Conservation (phyloP, 2,113 vertebrate species). For the Psammodynastes pulverulentus region DNA sequence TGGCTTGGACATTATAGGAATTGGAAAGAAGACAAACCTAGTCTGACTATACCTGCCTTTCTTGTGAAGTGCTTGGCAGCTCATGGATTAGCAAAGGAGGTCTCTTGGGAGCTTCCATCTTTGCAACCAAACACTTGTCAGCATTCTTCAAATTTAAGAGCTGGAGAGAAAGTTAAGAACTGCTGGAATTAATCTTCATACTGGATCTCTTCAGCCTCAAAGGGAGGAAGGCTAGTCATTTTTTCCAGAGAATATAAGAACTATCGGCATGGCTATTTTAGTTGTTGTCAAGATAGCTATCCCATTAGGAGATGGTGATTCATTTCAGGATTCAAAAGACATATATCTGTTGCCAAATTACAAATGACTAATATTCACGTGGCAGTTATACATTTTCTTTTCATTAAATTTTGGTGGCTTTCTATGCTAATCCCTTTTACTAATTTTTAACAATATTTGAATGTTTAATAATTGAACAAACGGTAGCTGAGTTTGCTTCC, state of each 20-base stretch:
- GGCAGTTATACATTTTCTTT: not conserved
- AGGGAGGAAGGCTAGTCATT: not conserved
- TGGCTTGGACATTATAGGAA: not conserved
- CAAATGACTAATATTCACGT: not conserved
- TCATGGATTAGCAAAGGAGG: not conserved
- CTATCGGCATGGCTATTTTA: not conserved
- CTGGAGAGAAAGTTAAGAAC: not conserved
- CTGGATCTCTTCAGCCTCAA: not conserved
- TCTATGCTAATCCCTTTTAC: not conserved
- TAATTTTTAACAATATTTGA: slow-evolving; percentile 2
- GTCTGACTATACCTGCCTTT: not conserved
- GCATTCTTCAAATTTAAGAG: not conserved
- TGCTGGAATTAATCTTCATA: not conserved
- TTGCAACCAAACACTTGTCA: not conserved
- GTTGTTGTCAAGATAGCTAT: not conserved
- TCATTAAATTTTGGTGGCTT: not conserved
- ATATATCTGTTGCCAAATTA: not conserved
- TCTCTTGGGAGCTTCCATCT: not conserved
- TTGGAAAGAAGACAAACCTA: not conserved
- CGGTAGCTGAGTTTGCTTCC: not conserved
- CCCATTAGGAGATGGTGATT: not conserved
- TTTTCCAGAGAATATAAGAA: not conserved
- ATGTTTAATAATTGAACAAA: not conserved
- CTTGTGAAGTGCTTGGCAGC: not conserved
- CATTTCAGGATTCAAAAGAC: not conserved